Percentiles rank a stretch among this genome's conserved stretches.
phyloP scores from a whole-genome alignment of 2,797 vertebrate genomes.

The Melanotaenia pygmaea region DNA sequence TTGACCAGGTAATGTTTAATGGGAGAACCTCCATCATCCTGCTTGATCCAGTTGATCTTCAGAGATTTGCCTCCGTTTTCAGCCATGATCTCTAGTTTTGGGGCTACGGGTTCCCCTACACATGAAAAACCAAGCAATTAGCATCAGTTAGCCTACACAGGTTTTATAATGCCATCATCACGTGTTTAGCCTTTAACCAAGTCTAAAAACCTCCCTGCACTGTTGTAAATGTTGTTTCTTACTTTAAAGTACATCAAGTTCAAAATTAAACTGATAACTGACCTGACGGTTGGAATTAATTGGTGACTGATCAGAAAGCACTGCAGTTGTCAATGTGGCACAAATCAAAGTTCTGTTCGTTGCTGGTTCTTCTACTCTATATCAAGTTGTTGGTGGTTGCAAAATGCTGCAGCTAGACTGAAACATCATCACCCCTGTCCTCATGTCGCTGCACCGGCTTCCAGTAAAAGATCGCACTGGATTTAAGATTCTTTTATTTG shows the following conservation, averaged over 20 bases:
- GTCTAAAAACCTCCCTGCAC: background rate
- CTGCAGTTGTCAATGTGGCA: background rate
- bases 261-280: background rate
- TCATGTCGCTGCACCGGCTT: too few species aligned
- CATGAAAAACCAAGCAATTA: slow-evolving; percentile 62
- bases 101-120: slow-evolving; percentile 95
- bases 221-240: background rate
- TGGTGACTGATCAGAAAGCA: slow-evolving; percentile 1
- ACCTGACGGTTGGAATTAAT: background rate
- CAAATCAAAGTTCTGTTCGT: background rate
- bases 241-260: background rate
- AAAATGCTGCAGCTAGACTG: too few species aligned
- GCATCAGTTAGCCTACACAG: slow-evolving; percentile 34
- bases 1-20: slow-evolving; percentile 95
- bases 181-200: background rate
- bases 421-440: too few species aligned
- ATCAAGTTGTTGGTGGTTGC: too few species aligned
- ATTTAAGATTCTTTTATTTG: too few species aligned
- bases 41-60: slow-evolving; percentile 93
- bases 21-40: slow-evolving; percentile 96
- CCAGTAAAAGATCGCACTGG: too few species aligned
- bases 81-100: slow-evolving; percentile 89
- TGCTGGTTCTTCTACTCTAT: too few species aligned
- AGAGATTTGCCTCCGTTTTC: slow-evolving; percentile 87
- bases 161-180: background rate